These are phyloP conservation scores for Nephrotoma appendiculata DNA, from an alignment of 2,888 invertebrate species.

Conservation along the genomic window DNA sequence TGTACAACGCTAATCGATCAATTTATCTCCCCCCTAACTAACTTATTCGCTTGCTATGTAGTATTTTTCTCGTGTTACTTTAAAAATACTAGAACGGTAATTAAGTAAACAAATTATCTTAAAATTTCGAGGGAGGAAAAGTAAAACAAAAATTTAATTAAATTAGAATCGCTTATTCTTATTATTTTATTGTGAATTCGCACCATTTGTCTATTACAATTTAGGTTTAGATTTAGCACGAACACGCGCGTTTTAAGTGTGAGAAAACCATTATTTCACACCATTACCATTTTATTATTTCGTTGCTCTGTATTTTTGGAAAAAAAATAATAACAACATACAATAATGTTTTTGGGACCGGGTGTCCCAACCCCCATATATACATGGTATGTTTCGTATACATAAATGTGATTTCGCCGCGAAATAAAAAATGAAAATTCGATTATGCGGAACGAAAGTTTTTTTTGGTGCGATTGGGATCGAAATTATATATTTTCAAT, in stretches of 20 bases:
- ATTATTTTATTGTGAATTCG: background rate
- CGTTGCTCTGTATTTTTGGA: background rate
- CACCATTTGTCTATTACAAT: background rate
- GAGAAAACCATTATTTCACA: background rate
- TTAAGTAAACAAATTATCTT: background rate
- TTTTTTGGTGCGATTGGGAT: background rate
- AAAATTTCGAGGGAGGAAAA: no score
- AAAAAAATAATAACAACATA: background rate
- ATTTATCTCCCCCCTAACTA: background rate
- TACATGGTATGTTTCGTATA: background rate
- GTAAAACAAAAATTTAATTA: background rate
- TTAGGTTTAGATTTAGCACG: background rate
- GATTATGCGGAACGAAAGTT: background rate
- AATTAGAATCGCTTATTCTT: background rate
- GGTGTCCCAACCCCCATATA: background rate
- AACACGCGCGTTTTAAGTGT: background rate
- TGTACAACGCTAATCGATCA: background rate
- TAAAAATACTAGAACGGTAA: background rate
- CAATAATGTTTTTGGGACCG: background rate
- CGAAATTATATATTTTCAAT: background rate
- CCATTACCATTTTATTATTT: background rate
- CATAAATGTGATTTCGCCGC: background rate
- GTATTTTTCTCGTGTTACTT: background rate
- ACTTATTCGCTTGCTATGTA: background rate
- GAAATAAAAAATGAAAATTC: background rate